Base-by-base conservation (phyloP, 2,888 invertebrate genomes). In the Crioceris asparagi region DNA sequence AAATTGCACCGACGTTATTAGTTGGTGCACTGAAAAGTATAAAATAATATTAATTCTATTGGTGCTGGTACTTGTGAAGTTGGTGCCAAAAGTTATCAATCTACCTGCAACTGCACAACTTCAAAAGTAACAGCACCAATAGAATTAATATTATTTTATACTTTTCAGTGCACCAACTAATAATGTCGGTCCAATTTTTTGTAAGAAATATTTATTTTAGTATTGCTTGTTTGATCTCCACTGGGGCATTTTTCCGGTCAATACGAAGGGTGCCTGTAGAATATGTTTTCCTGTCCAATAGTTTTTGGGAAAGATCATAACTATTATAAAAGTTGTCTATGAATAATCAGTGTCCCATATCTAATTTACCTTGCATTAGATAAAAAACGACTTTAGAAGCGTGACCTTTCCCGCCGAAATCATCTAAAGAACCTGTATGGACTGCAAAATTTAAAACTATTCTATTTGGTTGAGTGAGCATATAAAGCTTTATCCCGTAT, bases 301-400 rank as follows among this genome's bases (percentile, higher is more conserved):
- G 15, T 29, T 29, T 15, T 4, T 29, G 10, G 8, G 35, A 27
- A 10, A 35, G 29, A n/a, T 29, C 10, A 16, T 14, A 15, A 14
- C 35, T 35, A 15, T 35, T 35, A 11, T 29, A 29, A 29, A 29
- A 29, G 11, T 33, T 33, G 15, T 33, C 33, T 15, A 33, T 23
- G 11, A 21, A 33, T 29, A 35, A 11, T 10, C 10, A 29, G 29
- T 35, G 35, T 11, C 32, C 32, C 12, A 7, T 18, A 14, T 36
- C 16, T 3, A 37, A 26, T 4, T 37, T 11, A 8, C 23, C 14
- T 33, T 29, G 23, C 26, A 31, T 14, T 10, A 36, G 15, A 7
- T 36, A 19, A 16, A 36, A n/a, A n/a, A 36, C 36, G 6, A 36
- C 36, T 5, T 30, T 29, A 18, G 6, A 18, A 8, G 30, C 36